Conservation (phyloP, 2,113 vertebrate species). For the Serinus canaria region DNA sequence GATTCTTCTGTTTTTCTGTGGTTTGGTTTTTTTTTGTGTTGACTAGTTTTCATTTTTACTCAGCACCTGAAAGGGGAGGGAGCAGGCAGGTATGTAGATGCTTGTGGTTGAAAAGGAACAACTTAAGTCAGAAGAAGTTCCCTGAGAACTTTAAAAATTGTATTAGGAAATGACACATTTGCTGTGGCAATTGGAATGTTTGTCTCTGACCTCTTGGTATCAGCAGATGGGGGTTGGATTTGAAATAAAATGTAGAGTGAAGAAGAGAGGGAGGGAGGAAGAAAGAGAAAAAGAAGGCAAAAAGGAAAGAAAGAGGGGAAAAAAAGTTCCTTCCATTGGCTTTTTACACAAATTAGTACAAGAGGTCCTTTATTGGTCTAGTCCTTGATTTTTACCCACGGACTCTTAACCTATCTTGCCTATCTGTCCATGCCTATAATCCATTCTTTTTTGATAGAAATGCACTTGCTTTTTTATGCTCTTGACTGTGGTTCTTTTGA, state of each 20-base stretch:
- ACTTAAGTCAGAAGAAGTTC: background rate
- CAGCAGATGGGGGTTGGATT: background rate
- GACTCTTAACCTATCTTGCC: background rate
- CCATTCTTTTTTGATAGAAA: background rate
- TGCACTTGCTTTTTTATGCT: background rate
- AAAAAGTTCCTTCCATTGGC: background rate
- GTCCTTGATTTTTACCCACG: background rate
- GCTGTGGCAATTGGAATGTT: background rate
- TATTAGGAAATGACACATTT: background rate
- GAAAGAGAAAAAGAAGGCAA: background rate
- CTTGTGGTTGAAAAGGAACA: background rate
- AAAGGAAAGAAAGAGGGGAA: too few relatives aligned
- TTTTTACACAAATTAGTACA: background rate
- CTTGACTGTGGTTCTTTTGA: background rate
- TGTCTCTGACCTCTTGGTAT: background rate
- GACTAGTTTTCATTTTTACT: background rate
- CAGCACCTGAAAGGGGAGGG: background rate
- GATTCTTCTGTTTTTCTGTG: background rate
- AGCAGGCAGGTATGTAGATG: background rate
- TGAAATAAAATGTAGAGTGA: background rate
- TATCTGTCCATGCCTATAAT: background rate
- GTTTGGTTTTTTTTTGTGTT: background rate
- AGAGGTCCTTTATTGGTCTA: background rate
- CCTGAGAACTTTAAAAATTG: background rate
- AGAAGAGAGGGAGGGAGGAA: background rate